Percentiles rank a stretch among this genome's conserved stretches.
Conservation (phyloP, 1,140 invertebrate genomes). For the Charaxes varanes region DNA sequence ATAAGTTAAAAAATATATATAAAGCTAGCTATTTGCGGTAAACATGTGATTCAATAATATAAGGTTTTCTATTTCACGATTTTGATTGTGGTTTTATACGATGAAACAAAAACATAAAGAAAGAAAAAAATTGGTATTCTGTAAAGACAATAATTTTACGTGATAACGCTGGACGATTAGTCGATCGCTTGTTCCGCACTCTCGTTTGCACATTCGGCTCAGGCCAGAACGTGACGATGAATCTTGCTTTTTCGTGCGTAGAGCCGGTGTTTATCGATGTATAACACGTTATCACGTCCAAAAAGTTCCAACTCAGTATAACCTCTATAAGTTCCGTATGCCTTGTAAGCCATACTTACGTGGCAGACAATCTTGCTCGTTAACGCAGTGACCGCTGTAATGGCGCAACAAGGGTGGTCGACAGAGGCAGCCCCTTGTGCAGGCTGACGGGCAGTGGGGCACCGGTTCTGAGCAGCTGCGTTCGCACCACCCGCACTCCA, state of each 20-base stretch:
- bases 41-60: too few species aligned
- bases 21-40: too few species aligned
- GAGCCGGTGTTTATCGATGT: too few species aligned
- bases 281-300: too few species aligned
- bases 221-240: too few species aligned
- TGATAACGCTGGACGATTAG: too few species aligned
- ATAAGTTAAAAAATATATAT: too few species aligned
- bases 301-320: neutral
- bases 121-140: neutral
- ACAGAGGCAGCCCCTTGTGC: slow-evolving; percentile 49
- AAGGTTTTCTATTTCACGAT: neutral
- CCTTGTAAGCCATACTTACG: too few species aligned
- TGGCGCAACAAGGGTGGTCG: slow-evolving; percentile 42
- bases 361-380: slow-evolving; percentile 34
- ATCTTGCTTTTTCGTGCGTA: too few species aligned
- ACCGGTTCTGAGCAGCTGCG: slow-evolving; percentile 39
- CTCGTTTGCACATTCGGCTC: too few species aligned
- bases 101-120: neutral
- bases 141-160: too few species aligned
- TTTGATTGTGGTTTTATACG: neutral
- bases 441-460: slow-evolving; percentile 36
- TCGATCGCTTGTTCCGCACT: neutral
- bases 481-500: slow-evolving; percentile 55
- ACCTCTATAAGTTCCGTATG: too few species aligned
- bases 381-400: slow-evolving; percentile 42